Conservation (phyloP, 2,888 invertebrate species). For the Fragum sueziense region DNA sequence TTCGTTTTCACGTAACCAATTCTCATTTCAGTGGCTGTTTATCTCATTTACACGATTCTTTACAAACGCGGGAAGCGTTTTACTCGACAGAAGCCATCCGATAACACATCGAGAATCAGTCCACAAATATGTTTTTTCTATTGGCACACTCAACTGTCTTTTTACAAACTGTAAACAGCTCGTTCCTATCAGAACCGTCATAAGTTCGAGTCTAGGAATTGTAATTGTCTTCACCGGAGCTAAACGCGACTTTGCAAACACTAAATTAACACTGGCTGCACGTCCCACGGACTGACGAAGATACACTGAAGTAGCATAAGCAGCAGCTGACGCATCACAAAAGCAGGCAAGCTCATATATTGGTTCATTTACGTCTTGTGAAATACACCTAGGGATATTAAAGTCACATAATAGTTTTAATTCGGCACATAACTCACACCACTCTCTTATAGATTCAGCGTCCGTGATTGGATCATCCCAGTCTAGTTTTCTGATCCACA, state of each 20-base stretch:
- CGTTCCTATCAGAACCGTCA: too few relatives aligned
- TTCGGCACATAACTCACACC: not conserved
- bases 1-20: not conserved
- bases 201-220: conserved; percentile 1
- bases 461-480: conserved; percentile 23
- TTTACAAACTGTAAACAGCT: not conserved
- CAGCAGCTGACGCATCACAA: not conserved
- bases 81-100: not conserved
- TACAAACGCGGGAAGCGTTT: not conserved
- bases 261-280: not conserved
- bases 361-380: not conserved
- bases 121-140: not conserved
- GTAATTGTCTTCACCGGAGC: conserved; percentile 4
- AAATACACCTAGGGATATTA: not conserved
- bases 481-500: conserved; percentile 25
- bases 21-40: not conserved
- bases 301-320: conserved; percentile 2
- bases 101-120: conserved; percentile 15
- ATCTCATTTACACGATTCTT: not conserved
- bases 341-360: conserved; percentile 1
- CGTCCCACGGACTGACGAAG: not conserved
- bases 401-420: not conserved
- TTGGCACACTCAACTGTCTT: conserved; percentile 1
- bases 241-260: conserved; percentile 6
- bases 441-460: not conserved